Percentiles rank a stretch among this genome's conserved stretches.
Evolutionary conservation across 2,888 invertebrate genomes (phyloP).

Genomic region (Rhamnusium bicolor): DNA sequence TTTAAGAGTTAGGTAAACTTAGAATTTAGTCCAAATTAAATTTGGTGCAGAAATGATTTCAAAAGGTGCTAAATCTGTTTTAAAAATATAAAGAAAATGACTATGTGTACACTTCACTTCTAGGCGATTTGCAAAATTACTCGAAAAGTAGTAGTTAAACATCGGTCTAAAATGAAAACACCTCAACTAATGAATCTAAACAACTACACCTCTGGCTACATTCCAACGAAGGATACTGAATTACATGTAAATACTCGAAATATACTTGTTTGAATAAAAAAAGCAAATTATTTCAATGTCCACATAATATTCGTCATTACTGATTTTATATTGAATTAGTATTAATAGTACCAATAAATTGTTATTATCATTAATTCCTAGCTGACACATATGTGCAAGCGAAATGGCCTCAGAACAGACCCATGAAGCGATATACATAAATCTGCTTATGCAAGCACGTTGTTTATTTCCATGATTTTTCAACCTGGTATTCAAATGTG

Average conservation of each 20-base stretch:
- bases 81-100: neutral
- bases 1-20: neutral
- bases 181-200: too few species aligned
- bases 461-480: neutral
- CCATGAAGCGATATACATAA: neutral
- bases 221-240: too few species aligned
- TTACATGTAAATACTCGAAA: too few species aligned
- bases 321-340: too few species aligned
- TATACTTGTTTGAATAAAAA: too few species aligned
- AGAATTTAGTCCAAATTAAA: neutral
- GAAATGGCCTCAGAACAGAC: neutral
- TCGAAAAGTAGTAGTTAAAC: neutral
- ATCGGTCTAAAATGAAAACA: too few species aligned
- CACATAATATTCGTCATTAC: too few species aligned
- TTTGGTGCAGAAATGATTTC: neutral
- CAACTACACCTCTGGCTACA: too few species aligned
- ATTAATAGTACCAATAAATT: too few species aligned
- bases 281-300: too few species aligned
- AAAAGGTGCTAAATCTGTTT: constrained; percentile 8
- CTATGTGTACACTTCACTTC: neutral
- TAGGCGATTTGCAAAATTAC: neutral
- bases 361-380: too few species aligned
- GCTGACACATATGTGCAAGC: too few species aligned
- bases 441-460: neutral
- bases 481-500: constrained; percentile 10